These are phyloP conservation scores for Bilobella aurantiaca DNA, from an alignment of 1,140 invertebrate species.

Conservation along the genomic window DNA sequence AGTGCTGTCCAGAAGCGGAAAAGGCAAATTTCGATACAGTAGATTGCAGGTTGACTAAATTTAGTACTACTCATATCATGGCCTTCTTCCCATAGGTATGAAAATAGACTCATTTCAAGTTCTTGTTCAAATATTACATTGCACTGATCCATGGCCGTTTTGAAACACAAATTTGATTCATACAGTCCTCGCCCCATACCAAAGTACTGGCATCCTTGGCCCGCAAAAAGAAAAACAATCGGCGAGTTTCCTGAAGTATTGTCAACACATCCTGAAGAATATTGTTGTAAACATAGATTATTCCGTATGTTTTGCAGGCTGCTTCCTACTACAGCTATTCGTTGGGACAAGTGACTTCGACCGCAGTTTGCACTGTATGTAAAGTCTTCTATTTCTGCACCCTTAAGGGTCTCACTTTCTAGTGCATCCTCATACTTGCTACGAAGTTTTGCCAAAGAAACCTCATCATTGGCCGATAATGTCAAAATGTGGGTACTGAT, in stretches of 20 bases:
- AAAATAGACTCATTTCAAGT: neutral
- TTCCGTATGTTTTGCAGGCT: neutral
- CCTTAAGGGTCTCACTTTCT: neutral
- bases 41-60: slow-evolving; percentile 20
- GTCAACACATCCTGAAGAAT: neutral
- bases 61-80: neutral
- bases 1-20: slow-evolving; percentile 10
- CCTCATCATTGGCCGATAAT: slow-evolving; percentile 9
- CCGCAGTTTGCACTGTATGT: slow-evolving; percentile 10
- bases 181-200: slow-evolving; percentile 21
- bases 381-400: slow-evolving; percentile 2
- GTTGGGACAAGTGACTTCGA: slow-evolving; percentile 4
- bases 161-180: slow-evolving; percentile 3
- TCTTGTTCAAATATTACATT: neutral
- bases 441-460: slow-evolving; percentile 13
- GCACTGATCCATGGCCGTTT: slow-evolving; percentile 6
- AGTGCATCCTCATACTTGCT: slow-evolving; percentile 2
- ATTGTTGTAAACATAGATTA: neutral
- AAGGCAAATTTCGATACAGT: slow-evolving; percentile 15
- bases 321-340: neutral
- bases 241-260: neutral
- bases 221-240: slow-evolving; percentile 23
- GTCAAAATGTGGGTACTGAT: slow-evolving; percentile 3
- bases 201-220: slow-evolving; percentile 22
- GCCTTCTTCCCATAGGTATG: neutral